Evolutionary conservation across 2,113 vertebrate species (phyloP).

Genomic region (Colaptes auratus): DNA sequence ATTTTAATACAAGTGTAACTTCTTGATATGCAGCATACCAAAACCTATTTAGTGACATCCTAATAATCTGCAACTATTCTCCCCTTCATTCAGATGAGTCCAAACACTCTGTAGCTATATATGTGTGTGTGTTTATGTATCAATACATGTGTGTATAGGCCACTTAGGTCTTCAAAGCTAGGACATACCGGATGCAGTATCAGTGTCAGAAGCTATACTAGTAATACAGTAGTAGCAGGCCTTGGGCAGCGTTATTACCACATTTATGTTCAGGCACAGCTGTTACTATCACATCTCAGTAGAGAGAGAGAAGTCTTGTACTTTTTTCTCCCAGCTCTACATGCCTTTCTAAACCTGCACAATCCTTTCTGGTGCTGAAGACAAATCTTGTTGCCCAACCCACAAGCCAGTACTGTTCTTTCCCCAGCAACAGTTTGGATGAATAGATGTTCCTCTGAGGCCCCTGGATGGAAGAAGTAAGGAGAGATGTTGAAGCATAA

Average conservation of each 20-base stretch:
- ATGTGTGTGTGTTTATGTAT: fast-evolving
- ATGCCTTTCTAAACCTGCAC: not conserved
- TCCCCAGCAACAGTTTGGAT: not conserved
- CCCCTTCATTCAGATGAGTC: not conserved
- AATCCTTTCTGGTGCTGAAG: not conserved
- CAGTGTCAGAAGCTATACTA: not conserved
- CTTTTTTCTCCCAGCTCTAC: not conserved
- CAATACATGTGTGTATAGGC: not conserved
- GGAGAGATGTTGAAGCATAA: not conserved
- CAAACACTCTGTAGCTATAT: not conserved
- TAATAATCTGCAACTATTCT: not conserved
- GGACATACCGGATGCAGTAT: not conserved
- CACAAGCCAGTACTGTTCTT: not conserved
- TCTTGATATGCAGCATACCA: not conserved
- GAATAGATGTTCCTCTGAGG: not conserved
- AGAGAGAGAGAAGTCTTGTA: not conserved
- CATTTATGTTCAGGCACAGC: not conserved
- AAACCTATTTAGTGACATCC: not conserved
- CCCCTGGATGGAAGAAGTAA: not conserved
- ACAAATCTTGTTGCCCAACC: not conserved
- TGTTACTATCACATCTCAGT: not conserved
- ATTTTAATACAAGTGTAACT: not conserved
- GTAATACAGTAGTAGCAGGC: not conserved
- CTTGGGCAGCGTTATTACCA: not conserved
- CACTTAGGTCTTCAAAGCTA: not conserved